These are phyloP conservation scores for Hypotaenidia philippensis DNA, from an alignment of 2,797 vertebrate genomes.

Conservation along the genomic window DNA sequence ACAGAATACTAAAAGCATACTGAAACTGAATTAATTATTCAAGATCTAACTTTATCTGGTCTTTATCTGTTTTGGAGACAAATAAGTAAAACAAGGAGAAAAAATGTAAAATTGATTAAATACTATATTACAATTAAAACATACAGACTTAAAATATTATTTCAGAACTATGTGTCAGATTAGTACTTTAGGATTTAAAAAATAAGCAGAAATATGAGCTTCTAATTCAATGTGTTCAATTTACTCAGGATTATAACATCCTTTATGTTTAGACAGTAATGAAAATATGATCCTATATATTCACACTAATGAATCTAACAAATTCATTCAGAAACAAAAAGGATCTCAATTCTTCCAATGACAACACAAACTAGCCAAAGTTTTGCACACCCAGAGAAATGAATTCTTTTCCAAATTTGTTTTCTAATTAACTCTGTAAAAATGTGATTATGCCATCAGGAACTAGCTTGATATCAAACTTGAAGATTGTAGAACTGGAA, in stretches of 20 bases:
- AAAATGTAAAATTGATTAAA: background rate
- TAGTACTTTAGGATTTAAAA: background rate
- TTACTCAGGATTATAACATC: background rate
- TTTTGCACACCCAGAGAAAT: background rate
- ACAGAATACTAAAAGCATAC: background rate
- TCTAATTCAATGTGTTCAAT: background rate
- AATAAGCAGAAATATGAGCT: background rate
- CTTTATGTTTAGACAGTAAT: background rate
- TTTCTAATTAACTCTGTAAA: background rate
- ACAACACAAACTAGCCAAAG: background rate
- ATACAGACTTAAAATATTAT: background rate
- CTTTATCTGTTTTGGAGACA: background rate
- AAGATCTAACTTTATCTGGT: background rate
- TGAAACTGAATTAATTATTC: background rate
- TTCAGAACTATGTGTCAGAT: background rate
- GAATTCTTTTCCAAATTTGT: background rate
- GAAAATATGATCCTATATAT: background rate
- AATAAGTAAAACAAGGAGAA: background rate
- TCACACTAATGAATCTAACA: background rate
- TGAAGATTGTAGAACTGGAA: background rate
- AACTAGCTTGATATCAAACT: background rate
- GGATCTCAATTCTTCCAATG: background rate
- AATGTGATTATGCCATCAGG: background rate
- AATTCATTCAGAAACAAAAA: background rate
- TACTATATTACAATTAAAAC: background rate